Evolutionary conservation across 2,113 vertebrate genomes (phyloP).

Genomic region (Marmota flaviventris): DNA sequence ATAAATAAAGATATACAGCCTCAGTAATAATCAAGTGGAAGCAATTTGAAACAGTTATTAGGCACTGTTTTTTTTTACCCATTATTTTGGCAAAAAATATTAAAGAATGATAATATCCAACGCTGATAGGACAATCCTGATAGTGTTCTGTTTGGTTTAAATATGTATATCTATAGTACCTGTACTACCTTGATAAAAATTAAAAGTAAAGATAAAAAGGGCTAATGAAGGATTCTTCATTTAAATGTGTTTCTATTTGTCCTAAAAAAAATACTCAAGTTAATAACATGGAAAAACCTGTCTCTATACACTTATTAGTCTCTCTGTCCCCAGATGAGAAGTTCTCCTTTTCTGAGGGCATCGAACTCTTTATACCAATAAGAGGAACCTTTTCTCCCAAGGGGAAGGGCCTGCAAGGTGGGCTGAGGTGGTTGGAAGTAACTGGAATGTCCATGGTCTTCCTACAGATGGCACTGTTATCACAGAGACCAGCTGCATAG

Average conservation of each 20-base stretch:
- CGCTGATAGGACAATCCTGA: not conserved
- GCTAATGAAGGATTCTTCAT: slow-evolving; percentile 26
- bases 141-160: slow-evolving; percentile 25
- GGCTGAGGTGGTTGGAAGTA: not conserved
- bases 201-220: slow-evolving; percentile 21
- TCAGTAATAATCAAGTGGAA: slow-evolving; percentile 33
- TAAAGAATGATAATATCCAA: not conserved
- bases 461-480: slow-evolving; percentile 94
- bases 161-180: not conserved
- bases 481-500: slow-evolving; percentile 92
- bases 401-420: not conserved
- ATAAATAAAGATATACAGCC: not conserved
- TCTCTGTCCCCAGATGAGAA: not conserved
- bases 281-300: not conserved
- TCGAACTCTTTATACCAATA: not conserved
- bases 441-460: slow-evolving; percentile 67
- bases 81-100: not conserved
- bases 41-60: not conserved
- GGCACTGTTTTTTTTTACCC: not conserved
- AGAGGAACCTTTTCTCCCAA: not conserved
- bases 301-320: not conserved
- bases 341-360: not conserved
- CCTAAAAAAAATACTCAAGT: slow-evolving; percentile 6
- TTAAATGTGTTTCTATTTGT: slow-evolving; percentile 22
- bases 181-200: slow-evolving; percentile 58